Evolutionary conservation across 2,797 vertebrate species (phyloP).

Genomic region (Onychomys torridus): DNA sequence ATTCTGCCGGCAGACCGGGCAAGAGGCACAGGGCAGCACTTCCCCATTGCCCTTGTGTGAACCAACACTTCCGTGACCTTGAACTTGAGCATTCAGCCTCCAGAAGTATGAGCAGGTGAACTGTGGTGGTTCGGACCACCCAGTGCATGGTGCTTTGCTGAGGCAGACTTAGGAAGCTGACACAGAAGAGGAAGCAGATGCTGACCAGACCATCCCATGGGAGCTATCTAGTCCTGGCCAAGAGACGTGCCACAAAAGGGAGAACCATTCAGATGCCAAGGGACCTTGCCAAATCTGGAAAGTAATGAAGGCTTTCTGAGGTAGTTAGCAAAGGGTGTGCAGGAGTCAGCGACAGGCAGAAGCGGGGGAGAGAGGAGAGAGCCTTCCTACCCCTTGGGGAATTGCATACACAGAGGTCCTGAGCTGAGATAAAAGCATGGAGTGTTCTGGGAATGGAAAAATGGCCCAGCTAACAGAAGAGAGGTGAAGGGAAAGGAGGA

Average conservation of each 20-base stretch:
- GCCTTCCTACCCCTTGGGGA: rapidly evolving
- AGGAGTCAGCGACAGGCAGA: neutral
- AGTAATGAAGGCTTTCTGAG: neutral
- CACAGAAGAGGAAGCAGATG: too few relatives aligned
- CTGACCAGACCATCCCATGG: rapidly evolving
- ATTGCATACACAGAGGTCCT: neutral
- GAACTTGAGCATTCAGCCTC: neutral
- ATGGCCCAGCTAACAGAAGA: neutral
- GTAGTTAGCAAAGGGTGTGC: neutral
- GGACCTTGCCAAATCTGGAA: neutral
- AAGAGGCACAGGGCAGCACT: neutral
- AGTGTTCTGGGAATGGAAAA: neutral
- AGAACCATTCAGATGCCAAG: neutral
- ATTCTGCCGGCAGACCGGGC: neutral
- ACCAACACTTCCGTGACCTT: neutral
- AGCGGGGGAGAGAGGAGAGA: too few relatives aligned
- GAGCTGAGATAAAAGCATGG: rapidly evolving
- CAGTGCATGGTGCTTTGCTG: neutral
- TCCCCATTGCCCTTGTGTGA: neutral
- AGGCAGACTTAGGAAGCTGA: neutral
- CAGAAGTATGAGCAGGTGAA: neutral
- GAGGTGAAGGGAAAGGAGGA: neutral
- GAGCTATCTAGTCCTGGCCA: neutral
- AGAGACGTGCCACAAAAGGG: neutral
- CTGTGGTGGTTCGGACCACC: neutral